Evolutionary conservation across 1,140 invertebrate species (phyloP), one percentile per base, ranked within the genome.

Genomic region (Drosophila kanapiae): DNA sequence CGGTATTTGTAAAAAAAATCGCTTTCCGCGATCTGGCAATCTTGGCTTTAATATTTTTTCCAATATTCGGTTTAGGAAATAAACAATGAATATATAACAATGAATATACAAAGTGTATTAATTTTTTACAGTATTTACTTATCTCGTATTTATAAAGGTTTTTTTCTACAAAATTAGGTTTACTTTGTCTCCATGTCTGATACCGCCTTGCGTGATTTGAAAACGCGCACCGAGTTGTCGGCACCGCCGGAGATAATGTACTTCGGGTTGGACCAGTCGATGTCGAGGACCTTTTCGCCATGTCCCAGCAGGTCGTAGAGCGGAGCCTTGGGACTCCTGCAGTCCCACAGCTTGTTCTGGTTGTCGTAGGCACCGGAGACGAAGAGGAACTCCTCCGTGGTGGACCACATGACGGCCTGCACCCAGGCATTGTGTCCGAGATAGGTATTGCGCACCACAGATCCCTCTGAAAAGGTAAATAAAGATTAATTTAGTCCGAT

Each of bases 281-380:
- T 97, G 86, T 96, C 96, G 27, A 99, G 94, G 4, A 99, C 96
- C 94, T 99, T 99, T 76, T 99, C 98, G 82, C 97, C 96, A 91
- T 99, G 99, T 0, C 98, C 99, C 62, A 95, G 95, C 82, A 99
- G 94, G 92, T 99, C 98, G 91, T 97, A 99, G 0, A 99, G 93
- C 4, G 98, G 97, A 10, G 97, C 97, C 92, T 97, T 97, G 1
- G 98, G 96, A 93, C 98, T 98, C 93, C 98, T 95, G 5, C 95
- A 96, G 92, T 99, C 99, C 99, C 99, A 99, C 38, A 99, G 93
- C 94, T 99, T 99, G 27, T 99, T 95, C 38, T 96, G 93, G 63
- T 95, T 95, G 93, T 99, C 99, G 93, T 99, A 98, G 14, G 97
- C 96, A 5, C 97, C 98, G 11, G 98, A 99, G 4, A 99, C 94